Conservation (phyloP, 1,140 invertebrate genomes). For the Steinernema feltiae region DNA sequence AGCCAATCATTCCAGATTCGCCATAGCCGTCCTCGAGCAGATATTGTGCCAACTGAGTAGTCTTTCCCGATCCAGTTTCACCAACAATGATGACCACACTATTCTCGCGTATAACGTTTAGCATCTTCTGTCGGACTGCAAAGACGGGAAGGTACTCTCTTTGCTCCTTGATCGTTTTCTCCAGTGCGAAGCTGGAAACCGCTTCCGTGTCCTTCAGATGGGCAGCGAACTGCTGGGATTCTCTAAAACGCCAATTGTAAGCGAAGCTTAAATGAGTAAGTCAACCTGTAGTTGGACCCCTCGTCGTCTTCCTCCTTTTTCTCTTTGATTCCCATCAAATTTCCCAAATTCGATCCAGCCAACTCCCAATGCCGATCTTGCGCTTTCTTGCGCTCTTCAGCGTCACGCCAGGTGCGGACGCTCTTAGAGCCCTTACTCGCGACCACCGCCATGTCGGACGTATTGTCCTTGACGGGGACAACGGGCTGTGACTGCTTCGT, state of each 20-base stretch:
- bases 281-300: conserved; percentile 43
- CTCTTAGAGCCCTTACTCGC: conserved; percentile 78
- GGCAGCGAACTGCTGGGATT: conserved; percentile 84
- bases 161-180: conserved; percentile 79
- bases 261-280: not conserved
- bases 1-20: conserved; percentile 84
- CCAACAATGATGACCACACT: conserved; percentile 63
- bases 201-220: conserved; percentile 75
- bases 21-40: conserved; percentile 95
- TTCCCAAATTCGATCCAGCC: conserved; percentile 88
- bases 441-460: conserved; percentile 92
- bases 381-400: conserved; percentile 87
- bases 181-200: conserved; percentile 79
- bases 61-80: conserved; percentile 98
- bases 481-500: conserved; percentile 97
- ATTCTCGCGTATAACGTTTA: conserved; percentile 66
- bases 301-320: conserved; percentile 68
- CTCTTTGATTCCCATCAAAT: conserved; percentile 89
- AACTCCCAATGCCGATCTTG: conserved; percentile 99
- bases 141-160: conserved; percentile 88
- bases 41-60: conserved; percentile 97
- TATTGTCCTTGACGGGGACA: conserved; percentile 79
- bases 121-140: conserved; percentile 82
- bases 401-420: conserved; percentile 82
- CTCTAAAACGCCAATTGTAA: conserved; percentile 36